Evolutionary conservation across 2,888 invertebrate genomes (phyloP).

Genomic region (Xanthia togata): DNA sequence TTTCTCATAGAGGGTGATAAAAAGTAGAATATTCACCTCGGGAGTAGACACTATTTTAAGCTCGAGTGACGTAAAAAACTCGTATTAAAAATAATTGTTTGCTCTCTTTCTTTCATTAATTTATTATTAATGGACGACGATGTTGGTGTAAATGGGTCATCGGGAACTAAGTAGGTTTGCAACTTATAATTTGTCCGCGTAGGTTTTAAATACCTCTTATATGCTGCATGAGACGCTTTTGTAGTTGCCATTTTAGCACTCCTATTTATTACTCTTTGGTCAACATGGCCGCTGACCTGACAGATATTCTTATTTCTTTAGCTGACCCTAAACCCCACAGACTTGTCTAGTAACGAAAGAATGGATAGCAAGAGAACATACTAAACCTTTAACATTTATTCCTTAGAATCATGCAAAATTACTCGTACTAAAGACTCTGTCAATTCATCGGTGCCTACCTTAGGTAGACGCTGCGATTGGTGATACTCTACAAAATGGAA

Average conservation of each 20-base stretch:
- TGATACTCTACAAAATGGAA: not conserved
- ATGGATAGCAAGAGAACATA: no score
- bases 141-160: slow-evolving; percentile 16
- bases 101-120: no score
- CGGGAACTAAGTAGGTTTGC: not conserved
- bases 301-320: not conserved
- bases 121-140: slow-evolving; percentile 11
- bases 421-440: not conserved
- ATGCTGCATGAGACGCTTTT: not conserved
- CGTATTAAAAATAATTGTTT: no score
- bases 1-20: no score
- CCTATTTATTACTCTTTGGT: slow-evolving; percentile 14
- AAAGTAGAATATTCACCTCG: no score
- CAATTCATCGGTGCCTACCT: not conserved
- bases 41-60: no score
- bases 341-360: not conserved
- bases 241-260: not conserved
- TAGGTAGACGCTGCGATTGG: not conserved
- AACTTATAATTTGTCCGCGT: not conserved
- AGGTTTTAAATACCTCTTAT: not conserved
- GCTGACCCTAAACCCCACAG: not conserved
- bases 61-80: no score
- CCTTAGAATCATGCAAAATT: not conserved
- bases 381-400: not conserved
- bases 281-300: not conserved